Evolutionary conservation across 2,888 invertebrate genomes (phyloP).

Genomic region (Xestia rhomboidea): DNA sequence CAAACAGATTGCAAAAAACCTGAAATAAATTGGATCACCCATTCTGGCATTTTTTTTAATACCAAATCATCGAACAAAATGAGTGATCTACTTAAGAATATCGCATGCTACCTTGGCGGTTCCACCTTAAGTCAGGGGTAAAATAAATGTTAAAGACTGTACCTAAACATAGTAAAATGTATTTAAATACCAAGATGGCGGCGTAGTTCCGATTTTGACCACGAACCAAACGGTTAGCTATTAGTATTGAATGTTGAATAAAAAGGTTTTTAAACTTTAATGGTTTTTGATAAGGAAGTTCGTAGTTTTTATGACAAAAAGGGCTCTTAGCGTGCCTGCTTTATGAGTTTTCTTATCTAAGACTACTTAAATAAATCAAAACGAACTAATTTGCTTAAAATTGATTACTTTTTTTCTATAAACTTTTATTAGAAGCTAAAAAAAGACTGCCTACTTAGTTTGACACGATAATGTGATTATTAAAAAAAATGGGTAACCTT

Average conservation of each 20-base stretch:
- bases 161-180: neutral
- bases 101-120: too few relatives aligned
- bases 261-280: conserved; percentile 32
- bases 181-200: neutral
- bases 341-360: conserved; percentile 36
- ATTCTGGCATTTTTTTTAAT: too few relatives aligned
- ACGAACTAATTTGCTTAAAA: conserved; percentile 22
- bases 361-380: conserved; percentile 33
- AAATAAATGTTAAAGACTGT: neutral
- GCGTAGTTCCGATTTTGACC: neutral
- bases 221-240: neutral
- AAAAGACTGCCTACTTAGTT: neutral
- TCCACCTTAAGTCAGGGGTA: neutral
- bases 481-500: neutral
- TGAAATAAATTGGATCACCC: too few relatives aligned
- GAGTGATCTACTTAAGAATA: too few relatives aligned
- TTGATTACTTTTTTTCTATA: conserved; percentile 1
- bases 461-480: neutral
- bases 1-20: too few relatives aligned
- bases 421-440: neutral
- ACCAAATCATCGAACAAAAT: too few relatives aligned
- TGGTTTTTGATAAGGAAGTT: conserved; percentile 26
- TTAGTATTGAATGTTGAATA: conserved; percentile 15
- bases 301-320: conserved; percentile 20
- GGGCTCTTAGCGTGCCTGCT: conserved; percentile 25